These are phyloP conservation scores for Ceratothoa steindachneri DNA, from an alignment of 2,888 invertebrate species.

Conservation along the genomic window DNA sequence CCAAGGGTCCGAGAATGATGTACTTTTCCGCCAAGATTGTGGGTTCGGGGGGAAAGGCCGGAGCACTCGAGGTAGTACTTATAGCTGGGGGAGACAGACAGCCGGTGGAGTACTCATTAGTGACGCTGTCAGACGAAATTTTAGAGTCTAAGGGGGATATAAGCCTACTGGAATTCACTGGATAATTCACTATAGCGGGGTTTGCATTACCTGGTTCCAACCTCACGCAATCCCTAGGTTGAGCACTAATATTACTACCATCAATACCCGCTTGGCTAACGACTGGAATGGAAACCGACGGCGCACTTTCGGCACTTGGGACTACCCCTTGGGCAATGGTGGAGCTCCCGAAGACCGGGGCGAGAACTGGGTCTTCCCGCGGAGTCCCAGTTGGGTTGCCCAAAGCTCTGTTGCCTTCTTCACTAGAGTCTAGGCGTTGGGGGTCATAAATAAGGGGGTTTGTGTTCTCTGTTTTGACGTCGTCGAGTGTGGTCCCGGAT, in stretches of 20 bases:
- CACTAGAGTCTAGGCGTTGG: background rate
- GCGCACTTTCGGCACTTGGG: background rate
- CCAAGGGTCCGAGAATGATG: background rate
- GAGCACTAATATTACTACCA: too few relatives aligned
- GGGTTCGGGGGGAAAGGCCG: background rate
- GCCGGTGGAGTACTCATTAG: background rate
- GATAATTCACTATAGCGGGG: constrained; percentile 3
- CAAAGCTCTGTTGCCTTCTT: background rate
- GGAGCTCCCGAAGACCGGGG: background rate
- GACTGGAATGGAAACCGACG: background rate
- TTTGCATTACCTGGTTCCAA: background rate
- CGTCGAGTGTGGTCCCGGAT: background rate
- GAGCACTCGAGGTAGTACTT: background rate
- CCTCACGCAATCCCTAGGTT: background rate
- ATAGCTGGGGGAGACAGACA: background rate
- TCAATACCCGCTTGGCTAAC: background rate
- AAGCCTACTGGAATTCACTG: background rate
- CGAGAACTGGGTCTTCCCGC: background rate
- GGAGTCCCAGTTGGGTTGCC: background rate
- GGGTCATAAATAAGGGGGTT: background rate
- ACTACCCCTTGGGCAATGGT: background rate
- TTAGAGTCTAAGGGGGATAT: background rate
- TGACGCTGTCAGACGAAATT: background rate
- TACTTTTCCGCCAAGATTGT: background rate
- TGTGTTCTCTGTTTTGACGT: background rate